These are phyloP conservation scores for Plebejus anna DNA, from an alignment of 2,888 invertebrate species.

Conservation along the genomic window DNA sequence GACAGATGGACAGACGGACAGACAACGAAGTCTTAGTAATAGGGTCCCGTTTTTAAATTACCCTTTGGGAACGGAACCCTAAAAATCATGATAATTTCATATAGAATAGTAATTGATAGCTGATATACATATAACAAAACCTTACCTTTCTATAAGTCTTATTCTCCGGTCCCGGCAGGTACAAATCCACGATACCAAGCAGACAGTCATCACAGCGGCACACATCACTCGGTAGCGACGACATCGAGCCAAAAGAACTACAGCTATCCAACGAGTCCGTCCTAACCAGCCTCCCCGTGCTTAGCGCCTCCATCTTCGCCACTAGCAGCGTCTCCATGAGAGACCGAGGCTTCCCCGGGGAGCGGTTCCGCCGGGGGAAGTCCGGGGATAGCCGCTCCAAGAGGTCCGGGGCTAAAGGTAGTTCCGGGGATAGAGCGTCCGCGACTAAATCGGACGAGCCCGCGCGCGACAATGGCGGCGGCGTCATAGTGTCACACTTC, in stretches of 20 bases:
- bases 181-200: conserved; percentile 89
- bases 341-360: conserved; percentile 84
- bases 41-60: too few species aligned
- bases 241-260: conserved; percentile 84
- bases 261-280: conserved; percentile 89
- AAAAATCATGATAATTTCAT: too few species aligned
- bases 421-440: conserved; percentile 64
- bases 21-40: too few species aligned
- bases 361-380: conserved; percentile 63
- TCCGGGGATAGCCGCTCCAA: conserved; percentile 68
- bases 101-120: too few species aligned
- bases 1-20: too few species aligned
- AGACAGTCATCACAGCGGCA: conserved; percentile 92
- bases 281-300: conserved; percentile 80
- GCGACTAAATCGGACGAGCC: conserved; percentile 65
- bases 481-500: conserved; percentile 68
- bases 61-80: too few species aligned
- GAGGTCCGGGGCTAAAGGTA: conserved; percentile 67
- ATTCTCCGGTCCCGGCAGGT: conserved; percentile 79
- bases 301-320: conserved; percentile 89
- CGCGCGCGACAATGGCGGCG: conserved; percentile 72
- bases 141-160: conserved; percentile 82
- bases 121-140: conserved; percentile 34
- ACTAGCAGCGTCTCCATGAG: conserved; percentile 90
- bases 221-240: conserved; percentile 85